A percentile compares a stretch with the other conserved stretches of the same genome.
phyloP scores from a whole-genome alignment of 2,113 vertebrate species.

The Dipodomys stephensi region DNA sequence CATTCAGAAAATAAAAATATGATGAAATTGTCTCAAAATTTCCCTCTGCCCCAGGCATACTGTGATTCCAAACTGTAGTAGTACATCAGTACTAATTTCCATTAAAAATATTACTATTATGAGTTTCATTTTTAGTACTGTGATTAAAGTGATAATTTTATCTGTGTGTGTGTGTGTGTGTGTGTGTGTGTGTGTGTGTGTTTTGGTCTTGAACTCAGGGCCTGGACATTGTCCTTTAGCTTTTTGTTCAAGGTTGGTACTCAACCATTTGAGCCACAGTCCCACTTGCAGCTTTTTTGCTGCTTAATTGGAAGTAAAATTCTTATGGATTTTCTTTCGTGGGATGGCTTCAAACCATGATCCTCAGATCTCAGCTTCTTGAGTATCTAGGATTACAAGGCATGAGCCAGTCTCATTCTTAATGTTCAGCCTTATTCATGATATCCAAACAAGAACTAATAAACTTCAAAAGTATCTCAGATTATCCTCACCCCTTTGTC shows the following conservation, averaged over 20 bases:
- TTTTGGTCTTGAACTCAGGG: neutral
- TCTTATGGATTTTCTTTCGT: too few relatives aligned
- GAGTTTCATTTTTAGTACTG: constrained; percentile 19
- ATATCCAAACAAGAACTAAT: constrained; percentile 30
- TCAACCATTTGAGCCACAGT: too few relatives aligned
- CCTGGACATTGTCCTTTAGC: too few relatives aligned
- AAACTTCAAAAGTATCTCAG: neutral
- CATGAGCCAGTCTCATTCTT: neutral
- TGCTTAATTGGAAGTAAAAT: too few relatives aligned
- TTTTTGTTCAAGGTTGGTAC: too few relatives aligned
- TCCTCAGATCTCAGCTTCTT: too few relatives aligned
- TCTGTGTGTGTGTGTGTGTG: too few relatives aligned
- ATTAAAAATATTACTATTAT: constrained; percentile 9
- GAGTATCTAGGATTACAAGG: too few relatives aligned
- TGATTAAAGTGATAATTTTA: neutral
- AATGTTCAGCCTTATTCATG: neutral
- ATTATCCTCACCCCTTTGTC: neutral
- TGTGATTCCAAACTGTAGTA: neutral
- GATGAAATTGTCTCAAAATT: neutral
- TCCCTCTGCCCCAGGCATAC: neutral
- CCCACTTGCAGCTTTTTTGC: too few relatives aligned
- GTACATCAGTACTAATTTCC: neutral
- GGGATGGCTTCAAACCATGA: too few relatives aligned
- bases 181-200: too few relatives aligned
- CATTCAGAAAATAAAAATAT: constrained; percentile 30